These are phyloP conservation scores for Anarhynchus alexandrinus DNA, from an alignment of 2,113 vertebrate species.

Conservation along the genomic window DNA sequence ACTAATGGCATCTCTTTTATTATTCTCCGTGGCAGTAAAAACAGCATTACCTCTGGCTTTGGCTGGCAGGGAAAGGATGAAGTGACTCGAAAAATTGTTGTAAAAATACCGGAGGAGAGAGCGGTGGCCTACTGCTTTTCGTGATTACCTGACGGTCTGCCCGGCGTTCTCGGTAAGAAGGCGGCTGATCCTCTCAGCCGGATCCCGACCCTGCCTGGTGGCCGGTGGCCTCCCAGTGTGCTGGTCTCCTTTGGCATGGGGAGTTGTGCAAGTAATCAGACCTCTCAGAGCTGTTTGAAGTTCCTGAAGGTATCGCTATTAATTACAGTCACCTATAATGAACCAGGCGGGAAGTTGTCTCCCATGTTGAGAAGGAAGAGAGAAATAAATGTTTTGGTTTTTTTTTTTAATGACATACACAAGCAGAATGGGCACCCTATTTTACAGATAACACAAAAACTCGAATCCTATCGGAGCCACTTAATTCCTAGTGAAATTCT, in stretches of 20 bases:
- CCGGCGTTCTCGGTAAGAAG: neutral
- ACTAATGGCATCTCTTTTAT: conserved; percentile 22
- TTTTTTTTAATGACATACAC: neutral
- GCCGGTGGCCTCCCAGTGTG: neutral
- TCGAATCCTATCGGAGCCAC: accelerated
- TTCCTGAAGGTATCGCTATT: conserved; percentile 14
- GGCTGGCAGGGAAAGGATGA: neutral
- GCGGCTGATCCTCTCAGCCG: neutral
- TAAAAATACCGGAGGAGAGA: neutral
- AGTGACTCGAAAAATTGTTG: neutral
- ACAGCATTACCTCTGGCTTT: neutral
- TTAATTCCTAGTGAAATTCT: neutral
- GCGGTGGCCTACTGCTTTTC: neutral
- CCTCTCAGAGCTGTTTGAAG: conserved; percentile 14
- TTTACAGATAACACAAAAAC: neutral
- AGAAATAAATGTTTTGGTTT: neutral
- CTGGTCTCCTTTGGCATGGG: conserved; percentile 38
- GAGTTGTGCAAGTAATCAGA: neutral
- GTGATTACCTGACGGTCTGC: conserved; percentile 4
- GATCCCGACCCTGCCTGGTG: neutral
- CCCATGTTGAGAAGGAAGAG: neutral
- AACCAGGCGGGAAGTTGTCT: neutral
- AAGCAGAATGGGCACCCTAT: neutral
- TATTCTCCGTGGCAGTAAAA: neutral
- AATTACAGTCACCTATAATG: neutral